Conservation (phyloP, 2,888 invertebrate genomes). For the Achlya flavicornis region DNA sequence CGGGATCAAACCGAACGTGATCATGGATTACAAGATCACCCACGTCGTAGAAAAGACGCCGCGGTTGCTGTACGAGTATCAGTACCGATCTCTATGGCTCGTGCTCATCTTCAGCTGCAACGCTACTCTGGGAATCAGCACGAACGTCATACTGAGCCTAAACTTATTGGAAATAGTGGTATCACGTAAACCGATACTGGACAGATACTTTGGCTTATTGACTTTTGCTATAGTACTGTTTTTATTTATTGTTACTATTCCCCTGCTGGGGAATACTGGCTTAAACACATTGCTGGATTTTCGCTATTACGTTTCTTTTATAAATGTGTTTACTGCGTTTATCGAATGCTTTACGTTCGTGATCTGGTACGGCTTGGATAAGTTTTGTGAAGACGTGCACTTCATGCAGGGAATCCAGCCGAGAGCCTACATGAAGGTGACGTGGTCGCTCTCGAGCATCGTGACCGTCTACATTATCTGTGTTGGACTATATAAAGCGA, state of each 20-base stretch:
- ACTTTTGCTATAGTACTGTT: slow-evolving; percentile 37
- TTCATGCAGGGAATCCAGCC: slow-evolving; percentile 76
- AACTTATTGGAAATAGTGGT: slow-evolving; percentile 50
- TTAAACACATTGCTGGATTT: slow-evolving; percentile 42
- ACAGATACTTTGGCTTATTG: slow-evolving; percentile 53
- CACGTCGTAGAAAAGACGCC: slow-evolving; percentile 65
- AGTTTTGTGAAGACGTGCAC: slow-evolving; percentile 73
- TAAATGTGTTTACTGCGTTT: slow-evolving; percentile 46
- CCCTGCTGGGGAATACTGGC: slow-evolving; percentile 52
- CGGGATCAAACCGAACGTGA: slow-evolving; percentile 32
- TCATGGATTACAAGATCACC: slow-evolving; percentile 43
- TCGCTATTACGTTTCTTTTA: slow-evolving; percentile 36
- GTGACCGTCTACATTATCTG: slow-evolving; percentile 48
- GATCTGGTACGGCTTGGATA: slow-evolving; percentile 65
- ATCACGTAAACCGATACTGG: slow-evolving; percentile 40
- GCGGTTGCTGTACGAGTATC: slow-evolving; percentile 54
- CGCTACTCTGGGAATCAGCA: slow-evolving; percentile 44
- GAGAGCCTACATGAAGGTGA: slow-evolving; percentile 52
- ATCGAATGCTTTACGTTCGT: slow-evolving; percentile 64
- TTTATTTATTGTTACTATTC: slow-evolving; percentile 57
- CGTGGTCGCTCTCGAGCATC: slow-evolving; percentile 51
- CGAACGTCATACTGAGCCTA: slow-evolving; percentile 47
- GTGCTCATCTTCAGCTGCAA: slow-evolving; percentile 52
- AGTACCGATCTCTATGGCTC: slow-evolving; percentile 49
- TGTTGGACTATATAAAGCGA: slow-evolving; percentile 34